phyloP scores from a whole-genome alignment of 1,140 invertebrate genomes.

The Pseudomyrmex concolor region DNA sequence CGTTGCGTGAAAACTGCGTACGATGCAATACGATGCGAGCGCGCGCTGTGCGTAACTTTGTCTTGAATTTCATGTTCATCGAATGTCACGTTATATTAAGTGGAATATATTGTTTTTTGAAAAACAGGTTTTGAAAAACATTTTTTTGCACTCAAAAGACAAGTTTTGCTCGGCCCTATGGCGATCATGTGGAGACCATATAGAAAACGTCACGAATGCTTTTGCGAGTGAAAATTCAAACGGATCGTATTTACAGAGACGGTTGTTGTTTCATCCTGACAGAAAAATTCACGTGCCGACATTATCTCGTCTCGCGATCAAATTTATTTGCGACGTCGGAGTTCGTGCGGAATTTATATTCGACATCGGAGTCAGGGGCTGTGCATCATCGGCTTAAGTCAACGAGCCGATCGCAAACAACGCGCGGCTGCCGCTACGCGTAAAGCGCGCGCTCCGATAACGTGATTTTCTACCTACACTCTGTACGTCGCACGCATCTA shows the following conservation, averaged over 20 bases:
- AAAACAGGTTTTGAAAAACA: neutral
- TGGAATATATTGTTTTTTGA: neutral
- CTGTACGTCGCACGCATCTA: slow-evolving; percentile 37
- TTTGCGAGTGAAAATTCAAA: neutral
- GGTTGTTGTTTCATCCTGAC: neutral
- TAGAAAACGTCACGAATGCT: slow-evolving; percentile 9
- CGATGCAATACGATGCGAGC: neutral
- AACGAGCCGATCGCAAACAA: slow-evolving; percentile 70
- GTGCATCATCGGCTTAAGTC: slow-evolving; percentile 71
- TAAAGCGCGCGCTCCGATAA: slow-evolving; percentile 22
- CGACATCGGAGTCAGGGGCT: slow-evolving; percentile 57
- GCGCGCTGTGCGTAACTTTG: neutral
- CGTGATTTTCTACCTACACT: neutral
- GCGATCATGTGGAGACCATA: neutral
- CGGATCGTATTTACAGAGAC: slow-evolving; percentile 10
- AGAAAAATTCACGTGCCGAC: slow-evolving; percentile 64
- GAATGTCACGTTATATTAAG: no score
- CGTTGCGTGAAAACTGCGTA: slow-evolving; percentile 3
- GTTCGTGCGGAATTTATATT: slow-evolving; percentile 65
- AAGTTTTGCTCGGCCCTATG: neutral
- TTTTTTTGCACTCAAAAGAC: neutral
- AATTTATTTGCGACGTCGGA: slow-evolving; percentile 66
- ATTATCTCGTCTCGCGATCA: slow-evolving; percentile 63
- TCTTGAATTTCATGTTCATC: no score
- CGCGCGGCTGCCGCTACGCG: slow-evolving; percentile 35